Conservation (phyloP, 2,113 vertebrate genomes). For the Nothoprocta pentlandii region DNA sequence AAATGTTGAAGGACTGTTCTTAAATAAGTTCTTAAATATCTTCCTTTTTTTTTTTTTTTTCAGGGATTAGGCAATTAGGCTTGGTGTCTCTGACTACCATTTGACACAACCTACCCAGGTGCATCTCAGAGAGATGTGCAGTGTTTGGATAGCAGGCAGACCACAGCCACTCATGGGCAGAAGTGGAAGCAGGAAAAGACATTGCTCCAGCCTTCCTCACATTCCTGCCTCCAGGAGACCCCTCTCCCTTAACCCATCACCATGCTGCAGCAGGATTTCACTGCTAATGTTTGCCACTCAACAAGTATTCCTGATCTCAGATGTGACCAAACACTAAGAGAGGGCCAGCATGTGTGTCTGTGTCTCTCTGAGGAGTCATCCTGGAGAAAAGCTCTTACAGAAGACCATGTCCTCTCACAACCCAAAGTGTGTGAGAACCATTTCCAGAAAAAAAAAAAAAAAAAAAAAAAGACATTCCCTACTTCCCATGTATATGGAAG, state of each 20-base stretch:
- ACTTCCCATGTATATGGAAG: not conserved
- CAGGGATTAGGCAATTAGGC: not conserved
- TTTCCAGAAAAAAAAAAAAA: not conserved
- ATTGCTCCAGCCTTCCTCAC: conserved; percentile 26
- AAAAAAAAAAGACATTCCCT: too few relatives aligned
- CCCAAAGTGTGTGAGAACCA: fast-evolving
- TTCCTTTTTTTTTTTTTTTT: not conserved
- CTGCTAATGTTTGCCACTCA: not conserved
- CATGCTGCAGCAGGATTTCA: not conserved
- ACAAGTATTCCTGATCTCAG: not conserved
- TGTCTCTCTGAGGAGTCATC: not conserved
- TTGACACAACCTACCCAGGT: not conserved
- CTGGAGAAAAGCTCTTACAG: not conserved
- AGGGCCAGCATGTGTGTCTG: not conserved
- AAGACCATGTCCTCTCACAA: not conserved
- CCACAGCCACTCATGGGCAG: not conserved
- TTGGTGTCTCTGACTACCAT: not conserved
- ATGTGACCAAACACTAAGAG: not conserved
- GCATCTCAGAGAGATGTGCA: not conserved
- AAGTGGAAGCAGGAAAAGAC: conserved; percentile 21
- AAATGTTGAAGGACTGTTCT: not conserved
- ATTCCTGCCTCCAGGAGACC: not conserved
- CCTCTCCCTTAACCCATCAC: not conserved
- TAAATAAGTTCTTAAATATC: fast-evolving
- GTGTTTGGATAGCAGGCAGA: not conserved